Evolutionary conservation across 2,113 vertebrate genomes (phyloP), one percentile per base, ranked within the genome.

Genomic region (Nyctereutes procyonoides): DNA sequence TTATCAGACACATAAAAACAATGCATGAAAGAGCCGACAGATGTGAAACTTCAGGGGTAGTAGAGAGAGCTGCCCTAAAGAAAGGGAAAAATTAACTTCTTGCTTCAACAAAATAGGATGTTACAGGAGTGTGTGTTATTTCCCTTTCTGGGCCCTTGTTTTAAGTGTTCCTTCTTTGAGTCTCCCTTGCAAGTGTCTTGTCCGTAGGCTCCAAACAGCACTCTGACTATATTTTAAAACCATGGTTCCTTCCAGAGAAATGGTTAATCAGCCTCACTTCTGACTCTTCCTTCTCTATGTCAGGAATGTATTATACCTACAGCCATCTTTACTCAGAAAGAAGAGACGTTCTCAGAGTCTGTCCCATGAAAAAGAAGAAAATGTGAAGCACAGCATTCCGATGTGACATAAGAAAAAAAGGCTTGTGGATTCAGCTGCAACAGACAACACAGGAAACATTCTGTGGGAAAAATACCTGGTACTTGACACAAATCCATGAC

Each of bases 251-350:
- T 92, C 53, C 16, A 83, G 30, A 90, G 30, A 74, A 43, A 87
- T 60, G 69, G 17, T 26, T 80, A 88, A 81, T 71, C 35, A 85
- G 22, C 30, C 4, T 96, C 15, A 3, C 26, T 96, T 95, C 97
- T 95, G 96, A 4, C 5, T 35, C 90, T 98, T 97, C 93, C n/a
- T 98, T 90, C 93, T 98, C 97, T 85, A 35, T 48, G 48, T 92
- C 94, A 99, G 99, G 99, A 87, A 98, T 99, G 97, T 98, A 98
- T 88, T 98, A 98, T 96, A 99, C 95, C 87, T 98, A 97, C 82
- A 98, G 19, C 81, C 98, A 99, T 86, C 97, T 98, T 77, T 98
- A 98, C 91, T 98, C 97, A 0, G 98, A 99, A 98, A 98, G 99
- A 98, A 98, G 93, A 71, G 95, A 96, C 19, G 67, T 98, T 80